Conservation (phyloP, 2,888 invertebrate genomes). For the Hemicrepidius hirtus region DNA sequence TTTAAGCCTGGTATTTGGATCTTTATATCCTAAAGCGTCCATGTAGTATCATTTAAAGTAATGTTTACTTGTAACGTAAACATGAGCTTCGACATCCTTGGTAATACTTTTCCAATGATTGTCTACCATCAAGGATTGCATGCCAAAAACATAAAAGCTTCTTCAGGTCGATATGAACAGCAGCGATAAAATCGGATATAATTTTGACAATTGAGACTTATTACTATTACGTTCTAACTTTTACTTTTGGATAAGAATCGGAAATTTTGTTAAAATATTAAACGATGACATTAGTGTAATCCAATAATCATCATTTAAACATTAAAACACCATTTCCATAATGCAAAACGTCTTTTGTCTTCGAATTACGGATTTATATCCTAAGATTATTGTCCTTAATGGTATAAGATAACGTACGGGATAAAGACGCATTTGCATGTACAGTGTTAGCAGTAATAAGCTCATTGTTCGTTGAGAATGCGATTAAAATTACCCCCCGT, state of each 20-base stretch:
- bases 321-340: background rate
- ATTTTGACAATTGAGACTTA: background rate
- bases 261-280: no score
- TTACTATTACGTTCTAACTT: background rate
- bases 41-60: background rate
- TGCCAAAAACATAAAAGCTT: slow-evolving; percentile 1
- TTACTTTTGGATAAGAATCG: background rate
- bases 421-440: background rate
- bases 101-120: background rate
- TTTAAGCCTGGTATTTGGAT: slow-evolving; percentile 39
- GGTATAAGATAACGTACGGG: slow-evolving; percentile 14
- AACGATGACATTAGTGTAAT: no score
- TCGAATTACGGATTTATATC: slow-evolving; percentile 3
- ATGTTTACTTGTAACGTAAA: background rate
- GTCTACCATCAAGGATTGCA: background rate
- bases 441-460: slow-evolving; percentile 10
- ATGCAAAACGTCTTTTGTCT: background rate
- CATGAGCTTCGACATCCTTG: background rate
- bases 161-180: background rate
- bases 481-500: slow-evolving; percentile 19
- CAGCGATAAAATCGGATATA: background rate
- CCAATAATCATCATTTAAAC: no score
- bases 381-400: slow-evolving; percentile 14
- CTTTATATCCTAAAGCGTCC: slow-evolving; percentile 26
- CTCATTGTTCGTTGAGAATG: slow-evolving; percentile 18